A percentile compares a stretch with the other conserved stretches of the same genome.
phyloP scores from a whole-genome alignment of 2,797 vertebrate genomes.

The Aplochiton taeniatus region DNA sequence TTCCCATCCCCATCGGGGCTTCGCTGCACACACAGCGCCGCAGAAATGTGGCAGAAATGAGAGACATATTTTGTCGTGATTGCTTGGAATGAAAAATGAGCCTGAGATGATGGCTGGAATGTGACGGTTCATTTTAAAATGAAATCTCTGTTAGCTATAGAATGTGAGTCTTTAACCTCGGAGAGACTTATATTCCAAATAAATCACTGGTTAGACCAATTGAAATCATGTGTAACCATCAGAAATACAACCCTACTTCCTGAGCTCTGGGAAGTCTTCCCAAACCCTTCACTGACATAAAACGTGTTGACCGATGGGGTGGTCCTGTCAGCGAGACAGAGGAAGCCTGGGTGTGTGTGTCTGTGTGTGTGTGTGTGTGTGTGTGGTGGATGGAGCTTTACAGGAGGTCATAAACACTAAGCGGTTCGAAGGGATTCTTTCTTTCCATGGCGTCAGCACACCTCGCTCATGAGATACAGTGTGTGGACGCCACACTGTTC shows the following conservation, averaged over 20 bases:
- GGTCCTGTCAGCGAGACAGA: too few species aligned
- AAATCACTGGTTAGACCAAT: too few species aligned
- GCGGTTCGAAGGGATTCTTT: slow-evolving; percentile 23
- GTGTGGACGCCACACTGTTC: too few species aligned
- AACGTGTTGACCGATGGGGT: too few species aligned
- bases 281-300: too few species aligned
- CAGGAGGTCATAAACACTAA: slow-evolving; percentile 38
- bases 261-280: too few species aligned
- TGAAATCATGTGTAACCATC: too few species aligned
- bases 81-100: slow-evolving; percentile 45
- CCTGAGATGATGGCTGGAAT: slow-evolving; percentile 43
- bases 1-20: too few species aligned
- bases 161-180: too few species aligned
- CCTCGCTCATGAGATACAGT: slow-evolving; percentile 29
- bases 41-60: slow-evolving; percentile 3
- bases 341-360: too few species aligned
- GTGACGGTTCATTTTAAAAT: slow-evolving; percentile 50
- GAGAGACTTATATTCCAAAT: too few species aligned
- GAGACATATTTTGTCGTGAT: slow-evolving; percentile 42
- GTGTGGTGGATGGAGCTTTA: slow-evolving; percentile 30
- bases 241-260: too few species aligned
- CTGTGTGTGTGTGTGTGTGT: neutral
- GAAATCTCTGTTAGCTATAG: slow-evolving; percentile 34
- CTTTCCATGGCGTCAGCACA: slow-evolving; percentile 37
- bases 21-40: neutral